phyloP scores from a whole-genome alignment of 2,113 vertebrate genomes.

The Rhipidura dahli region DNA sequence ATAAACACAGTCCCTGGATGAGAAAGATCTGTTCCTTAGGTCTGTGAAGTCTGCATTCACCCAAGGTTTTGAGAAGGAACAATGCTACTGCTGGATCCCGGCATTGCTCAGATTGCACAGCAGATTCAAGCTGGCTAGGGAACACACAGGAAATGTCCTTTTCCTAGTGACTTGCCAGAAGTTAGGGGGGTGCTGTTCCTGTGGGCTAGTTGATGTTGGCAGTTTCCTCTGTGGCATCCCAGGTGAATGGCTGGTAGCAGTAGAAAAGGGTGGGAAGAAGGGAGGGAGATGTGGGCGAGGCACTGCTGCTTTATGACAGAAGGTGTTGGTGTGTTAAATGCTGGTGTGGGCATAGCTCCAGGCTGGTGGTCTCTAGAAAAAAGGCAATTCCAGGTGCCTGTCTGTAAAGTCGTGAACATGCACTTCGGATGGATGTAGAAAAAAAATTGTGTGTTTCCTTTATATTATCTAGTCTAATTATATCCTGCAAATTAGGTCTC shows the following conservation, averaged over 20 bases:
- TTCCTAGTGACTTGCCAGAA: neutral
- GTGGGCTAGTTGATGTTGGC: neutral
- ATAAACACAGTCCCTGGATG: neutral
- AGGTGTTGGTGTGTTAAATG: neutral
- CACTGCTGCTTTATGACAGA: neutral
- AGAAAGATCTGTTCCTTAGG: neutral
- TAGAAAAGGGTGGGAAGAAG: neutral
- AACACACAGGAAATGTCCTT: neutral
- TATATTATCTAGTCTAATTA: neutral
- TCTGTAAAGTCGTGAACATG: neutral
- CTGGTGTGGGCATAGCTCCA: neutral
- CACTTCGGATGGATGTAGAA: neutral
- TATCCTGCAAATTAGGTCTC: neutral
- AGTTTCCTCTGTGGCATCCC: neutral
- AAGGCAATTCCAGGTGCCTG: neutral
- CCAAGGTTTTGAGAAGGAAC: neutral
- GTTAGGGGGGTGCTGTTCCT: neutral
- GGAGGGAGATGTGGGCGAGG: fast-evolving
- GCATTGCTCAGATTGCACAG: neutral
- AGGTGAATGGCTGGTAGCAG: neutral
- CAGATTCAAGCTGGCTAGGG: neutral
- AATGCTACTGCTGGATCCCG: neutral
- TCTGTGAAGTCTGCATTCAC: neutral
- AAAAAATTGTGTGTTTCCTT: neutral
- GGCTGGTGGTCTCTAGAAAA: neutral